A percentile compares a stretch with the other conserved stretches of the same genome.
phyloP scores from a whole-genome alignment of 2,888 invertebrate genomes.

The Anodontia alba region DNA sequence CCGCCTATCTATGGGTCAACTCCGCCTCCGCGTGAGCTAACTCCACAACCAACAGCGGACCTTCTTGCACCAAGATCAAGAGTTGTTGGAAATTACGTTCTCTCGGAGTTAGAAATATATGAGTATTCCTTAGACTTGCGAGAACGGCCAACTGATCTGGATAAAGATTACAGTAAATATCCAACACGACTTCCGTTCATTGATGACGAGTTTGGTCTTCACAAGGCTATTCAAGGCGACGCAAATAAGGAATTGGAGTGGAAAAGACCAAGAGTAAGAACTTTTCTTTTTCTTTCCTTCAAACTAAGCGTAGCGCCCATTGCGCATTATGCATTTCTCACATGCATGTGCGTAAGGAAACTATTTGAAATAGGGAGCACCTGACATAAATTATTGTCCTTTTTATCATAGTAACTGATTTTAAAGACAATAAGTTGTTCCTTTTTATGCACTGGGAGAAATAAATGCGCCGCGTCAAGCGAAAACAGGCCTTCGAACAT shows the following conservation, averaged over 20 bases:
- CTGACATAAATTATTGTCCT: too few species aligned
- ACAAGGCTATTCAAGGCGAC: slow-evolving; percentile 67
- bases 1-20: neutral
- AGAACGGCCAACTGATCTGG: slow-evolving; percentile 42
- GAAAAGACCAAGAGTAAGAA: slow-evolving; percentile 75
- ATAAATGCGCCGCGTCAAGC: too few species aligned
- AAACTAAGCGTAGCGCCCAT: too few species aligned
- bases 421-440: too few species aligned
- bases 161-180: slow-evolving; percentile 41
- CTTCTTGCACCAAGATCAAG: neutral
- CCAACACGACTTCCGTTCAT: slow-evolving; percentile 57
- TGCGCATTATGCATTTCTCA: too few species aligned
- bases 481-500: too few species aligned
- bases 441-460: too few species aligned
- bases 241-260: slow-evolving; percentile 63
- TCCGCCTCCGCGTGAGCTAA: neutral
- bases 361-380: too few species aligned
- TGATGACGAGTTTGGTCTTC: slow-evolving; percentile 70
- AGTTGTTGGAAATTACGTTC: slow-evolving; percentile 20
- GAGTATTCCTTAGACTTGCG: slow-evolving; percentile 59
- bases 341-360: too few species aligned
- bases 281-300: too few species aligned
- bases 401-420: too few species aligned
- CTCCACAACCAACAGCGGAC: neutral
- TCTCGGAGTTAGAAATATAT: slow-evolving; percentile 42